A percentile compares a stretch with the other conserved stretches of the same genome.
Conservation (phyloP, 1,140 invertebrate species). For the Brachionus paranguensis region DNA sequence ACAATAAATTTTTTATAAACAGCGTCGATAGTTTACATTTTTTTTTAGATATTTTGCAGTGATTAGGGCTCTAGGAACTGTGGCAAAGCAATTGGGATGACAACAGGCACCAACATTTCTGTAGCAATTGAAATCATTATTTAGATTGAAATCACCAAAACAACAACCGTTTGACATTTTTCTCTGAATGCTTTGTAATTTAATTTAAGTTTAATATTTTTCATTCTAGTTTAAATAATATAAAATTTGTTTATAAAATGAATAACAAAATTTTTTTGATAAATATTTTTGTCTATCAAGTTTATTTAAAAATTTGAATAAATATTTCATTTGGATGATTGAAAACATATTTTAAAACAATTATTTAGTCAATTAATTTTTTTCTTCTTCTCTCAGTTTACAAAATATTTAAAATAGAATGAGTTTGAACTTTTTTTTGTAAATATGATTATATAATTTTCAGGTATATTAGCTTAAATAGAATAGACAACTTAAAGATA, state of each 20-base stretch:
- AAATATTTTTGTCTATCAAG: background rate
- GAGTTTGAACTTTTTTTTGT: no score
- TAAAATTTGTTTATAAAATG: background rate
- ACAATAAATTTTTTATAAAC: background rate
- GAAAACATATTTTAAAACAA: no score
- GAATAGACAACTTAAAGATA: no score
- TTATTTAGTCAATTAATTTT: no score
- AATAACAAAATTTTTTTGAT: background rate
- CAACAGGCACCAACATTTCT: background rate
- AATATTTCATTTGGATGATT: background rate
- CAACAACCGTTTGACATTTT: background rate
- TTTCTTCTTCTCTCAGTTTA: no score
- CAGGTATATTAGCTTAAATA: no score
- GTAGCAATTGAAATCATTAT: background rate
- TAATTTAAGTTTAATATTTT: background rate
- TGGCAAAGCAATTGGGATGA: background rate
- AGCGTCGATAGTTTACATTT: background rate
- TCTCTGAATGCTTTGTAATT: background rate
- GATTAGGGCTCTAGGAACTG: slow-evolving; percentile 3
- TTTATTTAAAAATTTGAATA: background rate
- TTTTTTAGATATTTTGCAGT: background rate
- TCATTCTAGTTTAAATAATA: background rate
- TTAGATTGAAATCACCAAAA: background rate
- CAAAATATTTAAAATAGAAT: no score
- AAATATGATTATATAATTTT: no score